A percentile compares a stretch with the other conserved stretches of the same genome.
phyloP scores from a whole-genome alignment of 64 coral and sea anemone genomes.

The Pocillopora verrucosa region DNA sequence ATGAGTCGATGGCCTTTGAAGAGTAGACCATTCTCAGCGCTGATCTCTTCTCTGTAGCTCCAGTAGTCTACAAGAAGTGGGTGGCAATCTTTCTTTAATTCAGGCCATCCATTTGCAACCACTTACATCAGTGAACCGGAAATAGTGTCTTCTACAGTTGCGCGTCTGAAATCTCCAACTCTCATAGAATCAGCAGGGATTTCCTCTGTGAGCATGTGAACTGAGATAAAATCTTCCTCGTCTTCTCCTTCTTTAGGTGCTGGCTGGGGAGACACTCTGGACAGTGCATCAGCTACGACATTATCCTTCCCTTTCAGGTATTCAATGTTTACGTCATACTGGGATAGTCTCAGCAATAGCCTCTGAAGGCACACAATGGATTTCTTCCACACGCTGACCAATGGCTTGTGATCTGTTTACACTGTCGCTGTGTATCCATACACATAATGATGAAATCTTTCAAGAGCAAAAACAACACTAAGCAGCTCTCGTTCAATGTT shows the following conservation, averaged over 20 bases:
- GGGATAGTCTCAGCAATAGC: neutral
- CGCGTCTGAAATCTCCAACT: constrained; percentile 11
- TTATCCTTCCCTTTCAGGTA: constrained; percentile 32
- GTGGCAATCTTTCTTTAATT: constrained; percentile 33
- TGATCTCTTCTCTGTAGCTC: constrained; percentile 46
- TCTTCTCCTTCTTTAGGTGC: neutral
- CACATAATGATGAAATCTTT: constrained; percentile 10
- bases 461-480: constrained; percentile 6
- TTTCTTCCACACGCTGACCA: constrained; percentile 30
- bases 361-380: neutral
- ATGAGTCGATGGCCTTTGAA: constrained; percentile 31
- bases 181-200: neutral
- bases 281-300: constrained; percentile 8
- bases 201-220: neutral
- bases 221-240: neutral
- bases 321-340: constrained; percentile 3
- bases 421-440: constrained; percentile 1
- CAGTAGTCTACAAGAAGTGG: constrained; percentile 34
- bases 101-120: constrained; percentile 47
- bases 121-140: neutral
- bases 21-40: constrained; percentile 11
- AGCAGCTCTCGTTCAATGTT: too few species aligned
- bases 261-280: neutral
- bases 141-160: constrained; percentile 28
- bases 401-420: constrained; percentile 5